phyloP scores from a whole-genome alignment of 2,113 vertebrate species.

The Brachyhypopomus gauderio region DNA sequence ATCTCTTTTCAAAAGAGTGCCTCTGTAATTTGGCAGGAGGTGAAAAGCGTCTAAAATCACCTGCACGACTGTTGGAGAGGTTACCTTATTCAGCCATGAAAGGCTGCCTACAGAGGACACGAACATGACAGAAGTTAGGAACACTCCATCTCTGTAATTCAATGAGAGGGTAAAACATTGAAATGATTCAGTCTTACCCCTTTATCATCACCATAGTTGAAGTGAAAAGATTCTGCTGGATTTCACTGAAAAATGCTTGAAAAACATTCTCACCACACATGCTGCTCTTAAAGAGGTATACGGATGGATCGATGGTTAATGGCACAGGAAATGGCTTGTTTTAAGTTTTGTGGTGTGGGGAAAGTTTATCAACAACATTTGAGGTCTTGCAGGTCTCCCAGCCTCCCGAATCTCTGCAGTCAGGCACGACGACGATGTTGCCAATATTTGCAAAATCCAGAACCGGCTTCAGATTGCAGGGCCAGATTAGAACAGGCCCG shows the following conservation, averaged over 20 bases:
- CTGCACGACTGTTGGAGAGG: background rate
- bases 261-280: background rate
- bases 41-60: constrained; percentile 3
- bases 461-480: no score
- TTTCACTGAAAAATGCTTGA: background rate
- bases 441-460: no score
- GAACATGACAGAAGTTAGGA: background rate
- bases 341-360: background rate
- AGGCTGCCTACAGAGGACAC: background rate
- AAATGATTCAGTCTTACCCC: background rate
- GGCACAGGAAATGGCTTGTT: background rate
- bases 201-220: background rate
- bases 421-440: no score
- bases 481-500: no score
- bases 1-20: background rate
- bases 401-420: no score
- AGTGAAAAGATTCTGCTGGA: background rate
- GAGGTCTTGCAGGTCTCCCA: background rate
- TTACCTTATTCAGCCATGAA: background rate
- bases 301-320: background rate
- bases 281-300: background rate
- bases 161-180: background rate
- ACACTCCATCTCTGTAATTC: constrained; percentile 5
- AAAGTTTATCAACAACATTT: background rate
- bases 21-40: background rate